These are phyloP conservation scores for Dicrostonyx torquatus DNA, from an alignment of 2,797 vertebrate genomes.

Conservation along the genomic window DNA sequence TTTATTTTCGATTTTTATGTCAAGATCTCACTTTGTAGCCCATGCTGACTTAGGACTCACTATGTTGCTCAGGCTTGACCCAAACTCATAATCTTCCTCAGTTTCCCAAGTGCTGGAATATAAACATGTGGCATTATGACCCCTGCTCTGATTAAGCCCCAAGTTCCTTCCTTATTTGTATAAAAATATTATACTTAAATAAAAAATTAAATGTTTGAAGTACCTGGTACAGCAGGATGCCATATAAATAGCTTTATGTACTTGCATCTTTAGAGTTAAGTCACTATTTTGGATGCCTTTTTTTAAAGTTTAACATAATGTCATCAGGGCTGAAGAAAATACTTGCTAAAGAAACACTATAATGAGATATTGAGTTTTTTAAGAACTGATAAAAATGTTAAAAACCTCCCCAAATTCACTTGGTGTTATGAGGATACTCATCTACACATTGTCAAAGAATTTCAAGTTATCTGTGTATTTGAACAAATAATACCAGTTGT, in stretches of 20 bases:
- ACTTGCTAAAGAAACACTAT: background rate
- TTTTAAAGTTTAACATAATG: background rate
- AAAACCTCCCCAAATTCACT: background rate
- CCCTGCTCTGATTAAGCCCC: background rate
- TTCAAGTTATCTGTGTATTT: conserved; percentile 2
- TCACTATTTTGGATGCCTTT: background rate
- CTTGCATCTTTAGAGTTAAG: background rate
- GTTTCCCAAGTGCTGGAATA: background rate
- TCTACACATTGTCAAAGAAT: background rate
- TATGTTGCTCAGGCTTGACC: background rate
- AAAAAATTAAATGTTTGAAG: background rate
- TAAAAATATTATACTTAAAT: background rate
- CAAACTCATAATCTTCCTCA: background rate
- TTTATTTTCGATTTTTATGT: background rate
- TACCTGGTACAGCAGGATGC: background rate
- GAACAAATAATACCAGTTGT: background rate
- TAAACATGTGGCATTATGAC: background rate
- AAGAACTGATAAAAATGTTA: background rate
- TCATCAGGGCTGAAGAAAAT: background rate
- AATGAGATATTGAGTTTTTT: background rate
- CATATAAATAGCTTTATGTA: background rate
- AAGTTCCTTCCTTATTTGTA: background rate
- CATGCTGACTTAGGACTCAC: background rate
- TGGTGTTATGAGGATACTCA: background rate
- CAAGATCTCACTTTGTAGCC: background rate